These are phyloP conservation scores for Ammodytes dubius DNA, from an alignment of 2,113 vertebrate species.

Conservation along the genomic window DNA sequence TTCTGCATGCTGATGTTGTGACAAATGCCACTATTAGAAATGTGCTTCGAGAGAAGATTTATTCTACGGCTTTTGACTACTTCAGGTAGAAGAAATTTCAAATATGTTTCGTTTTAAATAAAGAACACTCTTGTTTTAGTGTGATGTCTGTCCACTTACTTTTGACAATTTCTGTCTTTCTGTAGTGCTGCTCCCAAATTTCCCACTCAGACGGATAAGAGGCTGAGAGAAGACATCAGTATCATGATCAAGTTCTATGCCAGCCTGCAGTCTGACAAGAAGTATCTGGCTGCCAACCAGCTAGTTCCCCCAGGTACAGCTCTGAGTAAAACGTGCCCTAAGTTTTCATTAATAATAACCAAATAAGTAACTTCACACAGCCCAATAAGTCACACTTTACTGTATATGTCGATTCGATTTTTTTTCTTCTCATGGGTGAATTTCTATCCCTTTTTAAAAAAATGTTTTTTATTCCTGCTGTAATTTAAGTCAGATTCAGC, in stretches of 20 bases:
- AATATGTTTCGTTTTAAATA: not conserved
- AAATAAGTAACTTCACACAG: not conserved
- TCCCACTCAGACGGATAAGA: constrained; percentile 94
- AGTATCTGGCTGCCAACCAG: constrained; percentile 94
- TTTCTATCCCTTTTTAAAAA: no score
- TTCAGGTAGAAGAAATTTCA: constrained; percentile 88
- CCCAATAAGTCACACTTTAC: not conserved
- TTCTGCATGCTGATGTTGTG: constrained; percentile 96
- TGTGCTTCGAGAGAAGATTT: constrained; percentile 96
- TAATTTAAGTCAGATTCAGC: no score
- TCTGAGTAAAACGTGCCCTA: not conserved
- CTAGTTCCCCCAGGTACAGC: constrained; percentile 92
- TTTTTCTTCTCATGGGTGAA: no score
- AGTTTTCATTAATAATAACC: not conserved
- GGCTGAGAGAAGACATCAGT: constrained; percentile 95
- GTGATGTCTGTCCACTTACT: not conserved
- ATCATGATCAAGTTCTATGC: constrained; percentile 97
- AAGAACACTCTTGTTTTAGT: not conserved
- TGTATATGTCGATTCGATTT: not conserved
- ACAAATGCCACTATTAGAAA: constrained; percentile 95
- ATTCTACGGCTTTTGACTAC: constrained; percentile 98
- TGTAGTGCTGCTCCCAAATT: constrained; percentile 91
- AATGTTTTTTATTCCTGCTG: no score
- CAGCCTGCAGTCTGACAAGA: constrained; percentile 96
- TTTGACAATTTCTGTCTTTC: constrained; percentile 41